Evolutionary conservation across 2,888 invertebrate genomes (phyloP).

Genomic region (Acanthosepion esculentum): DNA sequence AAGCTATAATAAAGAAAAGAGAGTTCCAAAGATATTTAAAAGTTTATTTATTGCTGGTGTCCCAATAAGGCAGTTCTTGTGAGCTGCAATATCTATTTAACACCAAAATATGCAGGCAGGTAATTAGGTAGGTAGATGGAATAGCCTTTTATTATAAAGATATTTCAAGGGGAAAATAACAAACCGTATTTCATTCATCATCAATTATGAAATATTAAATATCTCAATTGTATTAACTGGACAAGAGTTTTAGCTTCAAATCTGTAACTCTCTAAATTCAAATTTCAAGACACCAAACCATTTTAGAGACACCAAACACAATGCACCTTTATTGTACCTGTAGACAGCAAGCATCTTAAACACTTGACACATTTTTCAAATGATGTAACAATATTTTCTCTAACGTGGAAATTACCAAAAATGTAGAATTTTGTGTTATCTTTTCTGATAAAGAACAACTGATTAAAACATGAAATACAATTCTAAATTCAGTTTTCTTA

Average conservation of each 20-base stretch:
- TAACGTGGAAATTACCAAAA: neutral
- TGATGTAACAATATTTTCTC: neutral
- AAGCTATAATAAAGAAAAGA: conserved; percentile 20
- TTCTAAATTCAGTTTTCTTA: neutral
- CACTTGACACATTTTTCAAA: neutral
- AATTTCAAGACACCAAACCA: neutral
- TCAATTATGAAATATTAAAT: neutral
- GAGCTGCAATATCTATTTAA: neutral
- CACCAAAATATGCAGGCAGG: conserved; percentile 37
- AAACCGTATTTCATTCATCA: neutral
- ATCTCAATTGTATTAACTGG: neutral
- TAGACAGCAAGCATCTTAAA: neutral
- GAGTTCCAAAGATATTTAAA: conserved; percentile 36
- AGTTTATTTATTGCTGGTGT: conserved; percentile 24
- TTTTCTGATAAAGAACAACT: conserved; percentile 2
- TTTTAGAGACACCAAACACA: neutral
- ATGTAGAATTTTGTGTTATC: neutral
- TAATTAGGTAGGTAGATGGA: neutral
- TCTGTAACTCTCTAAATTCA: neutral
- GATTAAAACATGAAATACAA: neutral
- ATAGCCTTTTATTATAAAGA: neutral
- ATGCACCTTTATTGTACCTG: neutral
- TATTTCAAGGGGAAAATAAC: conserved; percentile 37
- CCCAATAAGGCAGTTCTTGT: conserved; percentile 22
- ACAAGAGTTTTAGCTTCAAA: neutral